Conservation (phyloP, 1,140 invertebrate genomes). For the Oryzaephilus surinamensis region DNA sequence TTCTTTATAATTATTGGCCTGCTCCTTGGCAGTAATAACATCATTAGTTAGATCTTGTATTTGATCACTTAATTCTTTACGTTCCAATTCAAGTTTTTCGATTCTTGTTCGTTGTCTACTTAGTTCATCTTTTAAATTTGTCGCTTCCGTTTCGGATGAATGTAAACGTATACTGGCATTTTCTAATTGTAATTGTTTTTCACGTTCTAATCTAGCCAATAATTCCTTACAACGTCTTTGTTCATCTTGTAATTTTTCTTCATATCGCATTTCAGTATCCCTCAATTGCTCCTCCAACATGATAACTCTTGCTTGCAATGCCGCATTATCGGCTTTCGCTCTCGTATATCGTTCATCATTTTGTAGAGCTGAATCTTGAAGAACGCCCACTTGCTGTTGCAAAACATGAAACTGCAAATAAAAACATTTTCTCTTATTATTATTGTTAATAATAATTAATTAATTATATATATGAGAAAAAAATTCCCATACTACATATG, state of each 20-base stretch:
- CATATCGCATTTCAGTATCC: conserved; percentile 74
- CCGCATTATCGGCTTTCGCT: conserved; percentile 83
- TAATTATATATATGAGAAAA: too few relatives aligned
- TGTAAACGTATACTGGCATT: conserved; percentile 74
- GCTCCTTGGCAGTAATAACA: conserved; percentile 29
- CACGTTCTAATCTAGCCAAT: conserved; percentile 67
- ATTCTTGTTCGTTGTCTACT: conserved; percentile 34
- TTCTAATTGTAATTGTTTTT: conserved; percentile 76
- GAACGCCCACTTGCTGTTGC: conserved; percentile 78
- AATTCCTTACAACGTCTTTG: conserved; percentile 74
- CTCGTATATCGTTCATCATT: conserved; percentile 74
- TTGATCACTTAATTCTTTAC: conserved; percentile 40
- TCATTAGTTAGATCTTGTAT: conserved; percentile 38
- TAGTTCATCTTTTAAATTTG: conserved; percentile 66
- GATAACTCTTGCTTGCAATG: conserved; percentile 74
- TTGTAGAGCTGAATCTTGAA: conserved; percentile 73
- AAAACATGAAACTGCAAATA: conserved; percentile 70
- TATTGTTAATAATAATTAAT: background rate
- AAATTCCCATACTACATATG: background rate
- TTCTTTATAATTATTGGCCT: conserved; percentile 25
- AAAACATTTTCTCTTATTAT: conserved; percentile 1
- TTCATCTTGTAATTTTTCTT: conserved; percentile 74
- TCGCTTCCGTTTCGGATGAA: conserved; percentile 66
- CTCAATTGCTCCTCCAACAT: conserved; percentile 87
- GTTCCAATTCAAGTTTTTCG: conserved; percentile 37